Evolutionary conservation across 2,888 invertebrate species (phyloP).

Genomic region (Pollenia angustigena): DNA sequence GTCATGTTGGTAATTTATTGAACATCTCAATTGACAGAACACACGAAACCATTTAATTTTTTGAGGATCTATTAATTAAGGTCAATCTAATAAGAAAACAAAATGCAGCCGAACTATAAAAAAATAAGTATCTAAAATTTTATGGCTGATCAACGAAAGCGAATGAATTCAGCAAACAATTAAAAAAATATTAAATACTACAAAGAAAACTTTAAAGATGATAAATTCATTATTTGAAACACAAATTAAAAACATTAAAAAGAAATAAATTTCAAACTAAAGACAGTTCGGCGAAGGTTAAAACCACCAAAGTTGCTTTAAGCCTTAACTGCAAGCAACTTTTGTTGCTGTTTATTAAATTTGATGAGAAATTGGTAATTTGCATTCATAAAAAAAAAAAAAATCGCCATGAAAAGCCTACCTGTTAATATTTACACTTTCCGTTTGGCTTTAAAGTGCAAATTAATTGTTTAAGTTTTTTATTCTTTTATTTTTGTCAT

Average conservation of each 20-base stretch:
- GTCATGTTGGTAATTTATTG: slow-evolving; percentile 17
- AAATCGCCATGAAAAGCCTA: not conserved
- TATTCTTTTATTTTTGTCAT: not conserved
- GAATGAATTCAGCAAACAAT: not conserved
- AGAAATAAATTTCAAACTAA: too few relatives aligned
- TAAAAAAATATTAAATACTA: not conserved
- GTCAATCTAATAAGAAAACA: slow-evolving; percentile 54
- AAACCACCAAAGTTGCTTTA: too few relatives aligned
- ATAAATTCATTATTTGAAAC: not conserved
- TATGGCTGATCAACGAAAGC: not conserved
- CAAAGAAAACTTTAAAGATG: not conserved
- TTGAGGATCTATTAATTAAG: slow-evolving; percentile 55
- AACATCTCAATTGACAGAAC: slow-evolving; percentile 31
- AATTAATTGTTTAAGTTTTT: slow-evolving; percentile 43
- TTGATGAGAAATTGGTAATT: not conserved
- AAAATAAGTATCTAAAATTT: not conserved
- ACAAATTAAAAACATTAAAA: not conserved
- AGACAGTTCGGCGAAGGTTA: too few relatives aligned
- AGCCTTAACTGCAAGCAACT: too few relatives aligned
- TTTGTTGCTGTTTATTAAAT: not conserved
- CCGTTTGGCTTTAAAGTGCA: slow-evolving; percentile 51
- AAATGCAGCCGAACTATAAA: not conserved
- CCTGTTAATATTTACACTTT: slow-evolving; percentile 65
- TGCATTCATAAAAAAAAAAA: not conserved
- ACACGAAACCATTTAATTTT: not conserved